These are phyloP conservation scores for Anastatus disparis DNA, from an alignment of 1,140 invertebrate species.

Conservation along the genomic window DNA sequence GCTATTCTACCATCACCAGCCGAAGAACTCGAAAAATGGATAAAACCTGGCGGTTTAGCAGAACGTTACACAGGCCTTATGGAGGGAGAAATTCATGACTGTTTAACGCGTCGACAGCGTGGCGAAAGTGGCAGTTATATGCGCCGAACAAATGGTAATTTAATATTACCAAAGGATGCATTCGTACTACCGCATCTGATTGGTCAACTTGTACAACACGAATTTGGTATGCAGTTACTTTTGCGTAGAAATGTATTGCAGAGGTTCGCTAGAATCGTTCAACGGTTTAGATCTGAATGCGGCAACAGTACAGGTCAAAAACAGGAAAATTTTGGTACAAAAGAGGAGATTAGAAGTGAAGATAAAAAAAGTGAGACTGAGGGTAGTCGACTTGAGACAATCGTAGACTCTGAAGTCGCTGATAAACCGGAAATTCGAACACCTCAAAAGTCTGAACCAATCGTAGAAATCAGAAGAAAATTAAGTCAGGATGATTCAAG, in stretches of 20 bases:
- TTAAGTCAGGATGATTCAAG: constrained; percentile 61
- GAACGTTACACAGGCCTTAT: constrained; percentile 85
- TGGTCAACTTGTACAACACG: constrained; percentile 85
- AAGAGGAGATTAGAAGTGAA: constrained; percentile 13
- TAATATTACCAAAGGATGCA: constrained; percentile 67
- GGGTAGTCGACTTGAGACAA: constrained; percentile 57
- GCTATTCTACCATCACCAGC: constrained; percentile 56
- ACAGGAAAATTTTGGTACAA: not conserved
- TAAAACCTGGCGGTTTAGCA: constrained; percentile 57
- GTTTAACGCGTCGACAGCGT: constrained; percentile 84
- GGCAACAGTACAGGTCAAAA: constrained; percentile 30
- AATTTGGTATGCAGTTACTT: constrained; percentile 77
- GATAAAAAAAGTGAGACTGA: constrained; percentile 11
- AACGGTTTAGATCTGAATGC: constrained; percentile 58
- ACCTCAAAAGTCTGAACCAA: constrained; percentile 48
- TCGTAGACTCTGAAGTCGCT: constrained; percentile 58
- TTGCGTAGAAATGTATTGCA: constrained; percentile 62
- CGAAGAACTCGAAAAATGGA: constrained; percentile 64
- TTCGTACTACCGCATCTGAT: constrained; percentile 88
- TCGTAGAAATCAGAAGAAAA: constrained; percentile 55
- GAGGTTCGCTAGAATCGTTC: constrained; percentile 55
- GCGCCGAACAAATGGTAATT: constrained; percentile 66
- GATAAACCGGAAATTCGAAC: constrained; percentile 48
- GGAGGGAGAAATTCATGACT: constrained; percentile 88
- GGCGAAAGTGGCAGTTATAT: constrained; percentile 84